Base-by-base conservation (phyloP, 1,140 invertebrate species). In the Brachionus rubens region DNA sequence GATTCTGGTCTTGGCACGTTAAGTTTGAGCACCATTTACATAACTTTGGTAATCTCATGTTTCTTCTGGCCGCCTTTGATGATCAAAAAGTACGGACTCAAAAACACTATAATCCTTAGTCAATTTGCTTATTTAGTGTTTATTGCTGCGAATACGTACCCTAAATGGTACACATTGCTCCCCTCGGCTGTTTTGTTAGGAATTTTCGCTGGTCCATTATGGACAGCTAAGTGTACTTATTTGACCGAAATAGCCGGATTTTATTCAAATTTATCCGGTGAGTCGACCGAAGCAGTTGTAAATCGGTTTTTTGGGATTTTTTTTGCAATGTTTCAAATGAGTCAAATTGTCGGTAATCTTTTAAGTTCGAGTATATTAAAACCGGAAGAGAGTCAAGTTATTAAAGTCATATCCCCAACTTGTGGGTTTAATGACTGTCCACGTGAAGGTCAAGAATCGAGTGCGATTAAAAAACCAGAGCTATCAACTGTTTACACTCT, bases 271-370 rank as follows among this genome's bases (percentile, higher is more conserved):
- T 67, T 86, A 21, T 85, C 82, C 2, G 79, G 80, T 1, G 80
- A 94, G 80, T 87, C 90, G 0, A 89, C 91, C 4, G 92, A 96
- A 82, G 91, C 91, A 6, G 92, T 96, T 78, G 91, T 97, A 65
- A 92, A 94, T 47, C 84, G 92, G 78, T 96, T 97, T 88, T 98
- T 98, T 84, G 95, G 95, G 16, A 92, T 96, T 87, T 98, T 98
- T 89, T 98, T 98, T 86, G 89, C 97, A 77, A 90, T 94, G 75
- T 96, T 95, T 89, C 95, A 98, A 82, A 92, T 91, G 0, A 80
- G 79, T 78, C 80, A 82, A 68, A 80, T 82, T 19, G 82, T 92
- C 92, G 94, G 94, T 81, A 97, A 97, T 86, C 88, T 97, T 41
- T 92, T 97, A 79, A 96, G 94, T n/a, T 96, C 93, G 65, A 86